phyloP scores from a whole-genome alignment of 2,888 invertebrate species.

The Dioctria linearis region DNA sequence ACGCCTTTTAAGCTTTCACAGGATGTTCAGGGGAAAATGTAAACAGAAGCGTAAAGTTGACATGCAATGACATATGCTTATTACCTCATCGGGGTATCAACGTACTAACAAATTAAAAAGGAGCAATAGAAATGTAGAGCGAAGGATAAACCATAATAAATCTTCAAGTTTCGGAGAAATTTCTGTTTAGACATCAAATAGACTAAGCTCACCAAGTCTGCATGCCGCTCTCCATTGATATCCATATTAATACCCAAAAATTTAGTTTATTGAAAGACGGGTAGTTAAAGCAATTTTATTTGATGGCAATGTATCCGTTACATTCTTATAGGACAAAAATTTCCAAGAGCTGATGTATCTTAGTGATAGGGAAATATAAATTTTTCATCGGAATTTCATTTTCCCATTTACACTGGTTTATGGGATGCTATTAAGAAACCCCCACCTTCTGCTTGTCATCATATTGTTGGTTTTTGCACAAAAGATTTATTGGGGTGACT shows the following conservation, averaged over 20 bases:
- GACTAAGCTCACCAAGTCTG: no score
- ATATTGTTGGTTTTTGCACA: conserved; percentile 26
- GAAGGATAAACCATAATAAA: no score
- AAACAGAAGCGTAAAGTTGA: no score
- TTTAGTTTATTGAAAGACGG: conserved; percentile 35
- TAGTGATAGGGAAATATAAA: conserved; percentile 48
- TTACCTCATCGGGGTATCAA: no score
- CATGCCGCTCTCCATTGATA: neutral
- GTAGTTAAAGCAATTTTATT: conserved; percentile 45
- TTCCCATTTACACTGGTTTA: conserved; percentile 55
- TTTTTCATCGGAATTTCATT: conserved; percentile 56
- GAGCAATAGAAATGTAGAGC: no score
- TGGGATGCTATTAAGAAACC: conserved; percentile 48
- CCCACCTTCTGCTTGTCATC: conserved; percentile 42
- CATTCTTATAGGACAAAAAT: conserved; percentile 21
- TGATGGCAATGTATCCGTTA: conserved; percentile 30
- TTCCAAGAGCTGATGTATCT: conserved; percentile 30
- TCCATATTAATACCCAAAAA: conserved; percentile 16
- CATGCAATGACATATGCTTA: no score
- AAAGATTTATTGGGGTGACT: no score
- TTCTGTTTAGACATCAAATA: no score
- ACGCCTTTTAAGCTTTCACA: no score
- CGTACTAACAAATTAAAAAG: no score
- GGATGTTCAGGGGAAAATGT: no score
- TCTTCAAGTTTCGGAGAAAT: no score